Percentiles rank a stretch among this genome's conserved stretches.
phyloP scores from a whole-genome alignment of 2,113 vertebrate genomes.

The Miniopterus natalensis region DNA sequence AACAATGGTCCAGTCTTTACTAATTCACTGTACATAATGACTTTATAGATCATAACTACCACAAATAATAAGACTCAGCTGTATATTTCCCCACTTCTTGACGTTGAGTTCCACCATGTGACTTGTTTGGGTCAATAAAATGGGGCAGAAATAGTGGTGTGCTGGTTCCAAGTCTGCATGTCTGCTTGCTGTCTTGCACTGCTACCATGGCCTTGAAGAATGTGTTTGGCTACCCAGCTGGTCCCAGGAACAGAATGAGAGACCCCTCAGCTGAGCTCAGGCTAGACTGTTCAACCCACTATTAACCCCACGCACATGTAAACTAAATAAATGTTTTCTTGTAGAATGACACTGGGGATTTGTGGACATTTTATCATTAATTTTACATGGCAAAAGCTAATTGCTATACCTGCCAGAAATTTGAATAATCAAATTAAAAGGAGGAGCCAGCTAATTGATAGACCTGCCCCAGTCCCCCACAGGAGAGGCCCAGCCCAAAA shows the following conservation, averaged over 20 bases:
- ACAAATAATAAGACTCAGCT: not conserved
- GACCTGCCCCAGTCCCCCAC: not conserved
- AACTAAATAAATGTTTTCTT: not conserved
- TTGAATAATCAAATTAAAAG: not conserved
- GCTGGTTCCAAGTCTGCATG: not conserved
- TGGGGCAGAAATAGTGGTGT: not conserved
- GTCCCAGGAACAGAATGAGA: not conserved
- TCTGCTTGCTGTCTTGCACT: not conserved
- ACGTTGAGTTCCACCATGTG: not conserved
- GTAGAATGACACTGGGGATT: not conserved
- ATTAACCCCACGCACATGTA: not conserved
- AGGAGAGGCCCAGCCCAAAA: not conserved
- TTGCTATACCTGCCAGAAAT: not conserved
- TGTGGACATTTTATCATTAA: not conserved
- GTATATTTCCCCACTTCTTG: not conserved
- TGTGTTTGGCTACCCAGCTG: not conserved
- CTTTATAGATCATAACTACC: not conserved
- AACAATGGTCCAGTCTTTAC: not conserved
- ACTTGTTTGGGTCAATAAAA: not conserved
- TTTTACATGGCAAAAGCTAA: not conserved
- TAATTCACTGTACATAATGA: not conserved
- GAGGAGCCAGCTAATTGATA: not conserved
- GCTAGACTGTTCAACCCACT: not conserved
- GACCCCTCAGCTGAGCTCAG: not conserved
- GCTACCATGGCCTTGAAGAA: not conserved